A percentile compares a stretch with the other conserved stretches of the same genome.
These are phyloP conservation scores for Drosophila grimshawi DNA, from an alignment of 1,140 invertebrate species.

Conservation along the genomic window DNA sequence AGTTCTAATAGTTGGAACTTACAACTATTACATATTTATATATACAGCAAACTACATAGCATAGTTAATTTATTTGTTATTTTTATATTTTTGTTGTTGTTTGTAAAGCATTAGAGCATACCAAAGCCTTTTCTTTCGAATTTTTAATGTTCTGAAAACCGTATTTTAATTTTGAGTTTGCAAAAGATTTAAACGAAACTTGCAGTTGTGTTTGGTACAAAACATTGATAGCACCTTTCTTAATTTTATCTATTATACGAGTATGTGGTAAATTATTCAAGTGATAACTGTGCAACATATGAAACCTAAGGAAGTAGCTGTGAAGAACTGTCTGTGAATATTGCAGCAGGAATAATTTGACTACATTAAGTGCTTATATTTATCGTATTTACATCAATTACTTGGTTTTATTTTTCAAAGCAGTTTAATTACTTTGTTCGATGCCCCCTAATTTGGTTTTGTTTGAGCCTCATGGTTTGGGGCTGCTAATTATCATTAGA, in stretches of 20 bases:
- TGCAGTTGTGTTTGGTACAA: conserved; percentile 52
- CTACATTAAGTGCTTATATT: conserved; percentile 8
- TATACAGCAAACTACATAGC: conserved; percentile 53
- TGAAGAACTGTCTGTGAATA: conserved; percentile 14
- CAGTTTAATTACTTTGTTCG: conserved; percentile 9
- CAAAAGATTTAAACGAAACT: conserved; percentile 36
- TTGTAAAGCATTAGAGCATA: conserved; percentile 84
- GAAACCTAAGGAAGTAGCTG: conserved; percentile 36
- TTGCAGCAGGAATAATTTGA: conserved; percentile 1
- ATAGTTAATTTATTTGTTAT: conserved; percentile 37
- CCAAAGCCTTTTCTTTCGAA: conserved; percentile 76
- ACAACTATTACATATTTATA: conserved; percentile 14
- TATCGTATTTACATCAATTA: conserved; percentile 38
- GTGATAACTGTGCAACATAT: conserved; percentile 36
- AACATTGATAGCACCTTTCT: conserved; percentile 75
- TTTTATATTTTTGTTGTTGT: conserved; percentile 43
- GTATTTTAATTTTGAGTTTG: conserved; percentile 35
- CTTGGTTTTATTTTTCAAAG: conserved; percentile 6
- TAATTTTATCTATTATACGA: conserved; percentile 13
- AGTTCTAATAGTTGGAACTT: conserved; percentile 66
- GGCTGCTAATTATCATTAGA: conserved; percentile 37
- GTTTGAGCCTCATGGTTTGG: conserved; percentile 33
- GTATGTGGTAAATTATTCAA: conserved; percentile 15
- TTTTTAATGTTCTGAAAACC: conserved; percentile 69
- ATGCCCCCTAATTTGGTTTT: conserved; percentile 47